Conservation (phyloP, 2,113 vertebrate species). For the Bungarus multicinctus region DNA sequence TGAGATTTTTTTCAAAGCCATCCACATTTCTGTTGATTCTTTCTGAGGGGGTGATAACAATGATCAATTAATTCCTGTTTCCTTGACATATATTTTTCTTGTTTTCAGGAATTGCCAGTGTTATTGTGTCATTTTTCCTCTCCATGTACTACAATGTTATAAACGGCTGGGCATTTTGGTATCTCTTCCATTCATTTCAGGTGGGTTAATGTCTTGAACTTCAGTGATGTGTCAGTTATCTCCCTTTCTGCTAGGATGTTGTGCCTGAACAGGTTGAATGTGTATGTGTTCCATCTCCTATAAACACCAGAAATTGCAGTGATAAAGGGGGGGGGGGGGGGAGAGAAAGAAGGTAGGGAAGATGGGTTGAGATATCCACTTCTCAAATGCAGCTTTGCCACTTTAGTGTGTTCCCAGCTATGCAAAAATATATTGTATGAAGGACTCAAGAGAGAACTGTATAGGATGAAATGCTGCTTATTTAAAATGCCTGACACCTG, state of each 20-base stretch:
- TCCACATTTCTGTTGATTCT: not conserved
- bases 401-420: not conserved
- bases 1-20: not conserved
- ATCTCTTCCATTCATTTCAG: slow-evolving; percentile 96
- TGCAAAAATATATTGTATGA: not conserved
- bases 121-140: slow-evolving; percentile 85
- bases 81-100: not conserved
- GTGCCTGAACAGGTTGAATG: not conserved
- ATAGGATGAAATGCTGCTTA: not conserved
- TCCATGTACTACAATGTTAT: slow-evolving; percentile 94
- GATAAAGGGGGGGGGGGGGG: not conserved
- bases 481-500: not conserved
- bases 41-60: not conserved
- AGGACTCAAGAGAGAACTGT: not conserved
- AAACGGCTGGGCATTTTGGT: slow-evolving; percentile 96
- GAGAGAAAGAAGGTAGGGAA: too few species aligned
- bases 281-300: not conserved
- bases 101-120: slow-evolving; percentile 80
- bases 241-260: not conserved
- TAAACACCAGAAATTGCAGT: not conserved
- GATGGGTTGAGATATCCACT: not conserved
- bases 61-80: not conserved
- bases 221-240: not conserved
- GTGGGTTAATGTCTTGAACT: slow-evolving; percentile 60
- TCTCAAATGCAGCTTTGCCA: not conserved